Base-by-base conservation (phyloP, 1,140 invertebrate genomes). In the Ceratina australensis region DNA sequence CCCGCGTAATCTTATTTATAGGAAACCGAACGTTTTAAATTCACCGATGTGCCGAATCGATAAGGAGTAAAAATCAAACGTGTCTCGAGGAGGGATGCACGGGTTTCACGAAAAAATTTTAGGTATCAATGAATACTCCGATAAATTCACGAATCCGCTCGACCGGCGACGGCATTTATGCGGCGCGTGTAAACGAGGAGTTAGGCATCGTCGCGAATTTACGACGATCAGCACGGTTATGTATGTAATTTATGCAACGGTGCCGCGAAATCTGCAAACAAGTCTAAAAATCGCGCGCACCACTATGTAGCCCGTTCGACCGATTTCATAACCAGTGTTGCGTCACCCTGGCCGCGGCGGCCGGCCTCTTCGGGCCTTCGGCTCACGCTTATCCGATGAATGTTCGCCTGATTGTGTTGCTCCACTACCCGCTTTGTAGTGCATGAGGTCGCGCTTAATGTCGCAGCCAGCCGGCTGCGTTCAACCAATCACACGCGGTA, bases 281-380 rank as follows among this genome's bases (percentile, higher is more conserved):
- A 84, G 83, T 90, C 86, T 89, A 89, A 90, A 90, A 90, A 87
- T 86, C 79, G 86, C 69, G 75, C 72, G 72, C 64, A 67, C 75
- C 85, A 88, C 85, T 86, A 87, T 83, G 71, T 86, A 42, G 24
- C 83, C 77, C 77, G 63, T 86, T 87, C 84, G 67, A 72, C 57
- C 72, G 84, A 86, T 90, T 90, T 90, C 87, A 83, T 85, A 90
- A 90, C 22, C 68, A 56, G 26, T 42, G 47, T 90, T 89, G 84
- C 87, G 68, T 90, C 89, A 91, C 69, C 81, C 33, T 10, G 33
- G 33, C 5, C 33, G 33, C 33, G 33, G 33, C 33, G 33, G 33
- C 33, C 33, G 33, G 33, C 72, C 13, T 22, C 57, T 22, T 47
- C 59, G 49, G 15, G 7, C 65, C 65, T 66, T 64, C 22, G 28